Percentiles rank a stretch among this genome's conserved stretches.
Conservation (phyloP, 30 jellyfish, hydroid and myxozoan genomes). For the Mastigias papua region DNA sequence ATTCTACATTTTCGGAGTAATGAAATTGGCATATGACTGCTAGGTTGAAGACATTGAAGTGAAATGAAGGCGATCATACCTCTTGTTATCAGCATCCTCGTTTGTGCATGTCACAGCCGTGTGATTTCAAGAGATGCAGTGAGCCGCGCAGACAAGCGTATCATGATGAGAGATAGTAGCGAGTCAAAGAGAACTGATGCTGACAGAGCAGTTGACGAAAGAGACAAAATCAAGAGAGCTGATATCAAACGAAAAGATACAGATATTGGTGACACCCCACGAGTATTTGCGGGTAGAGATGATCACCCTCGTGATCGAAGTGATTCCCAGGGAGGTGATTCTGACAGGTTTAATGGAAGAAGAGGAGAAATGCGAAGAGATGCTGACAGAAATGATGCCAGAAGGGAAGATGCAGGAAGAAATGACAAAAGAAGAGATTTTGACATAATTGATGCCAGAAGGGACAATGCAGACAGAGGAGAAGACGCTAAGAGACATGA, state of each 20-base stretch:
- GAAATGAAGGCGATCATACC: not conserved
- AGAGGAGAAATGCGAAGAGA: not conserved
- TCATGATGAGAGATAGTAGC: not conserved
- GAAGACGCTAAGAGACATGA: not conserved
- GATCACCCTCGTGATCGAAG: not conserved
- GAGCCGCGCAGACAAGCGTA: not conserved
- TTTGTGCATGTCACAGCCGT: not conserved
- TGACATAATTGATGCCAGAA: not conserved
- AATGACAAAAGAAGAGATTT: not conserved
- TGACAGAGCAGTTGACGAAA: not conserved
- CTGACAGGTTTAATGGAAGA: not conserved
- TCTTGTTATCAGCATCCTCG: not conserved
- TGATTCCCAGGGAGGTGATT: not conserved
- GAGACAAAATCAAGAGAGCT: not conserved
- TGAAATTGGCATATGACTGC: too few relatives aligned
- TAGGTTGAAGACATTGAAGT: not conserved
- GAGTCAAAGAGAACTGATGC: not conserved
- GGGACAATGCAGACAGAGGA: not conserved
- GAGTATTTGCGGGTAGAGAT: not conserved
- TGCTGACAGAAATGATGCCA: not conserved
- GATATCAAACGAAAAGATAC: not conserved
- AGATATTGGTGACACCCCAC: not conserved
- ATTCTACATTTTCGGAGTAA: too few relatives aligned
- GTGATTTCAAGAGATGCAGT: not conserved
- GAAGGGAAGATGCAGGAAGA: not conserved